Conservation (phyloP, 2,113 vertebrate species). For the Trematomus loennbergii region DNA sequence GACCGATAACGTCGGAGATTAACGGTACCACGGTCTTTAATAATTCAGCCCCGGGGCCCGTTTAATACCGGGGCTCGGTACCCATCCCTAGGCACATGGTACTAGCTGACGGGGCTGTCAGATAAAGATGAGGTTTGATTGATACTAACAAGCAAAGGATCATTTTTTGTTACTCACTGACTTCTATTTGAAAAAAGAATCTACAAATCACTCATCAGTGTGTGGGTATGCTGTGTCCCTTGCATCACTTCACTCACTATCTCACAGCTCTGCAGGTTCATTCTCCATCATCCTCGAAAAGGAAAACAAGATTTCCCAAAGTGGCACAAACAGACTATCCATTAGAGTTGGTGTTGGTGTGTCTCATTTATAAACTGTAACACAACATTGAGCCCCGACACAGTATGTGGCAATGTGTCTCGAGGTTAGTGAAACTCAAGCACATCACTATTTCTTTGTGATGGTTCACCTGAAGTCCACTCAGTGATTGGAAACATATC, state of each 20-base stretch:
- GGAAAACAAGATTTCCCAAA: conserved; percentile 6
- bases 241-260: background rate
- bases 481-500: conserved; percentile 36
- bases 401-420: conserved; percentile 30
- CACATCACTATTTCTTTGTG: conserved; percentile 23
- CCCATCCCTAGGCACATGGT: conserved; percentile 12
- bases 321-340: background rate
- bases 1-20: too few species aligned
- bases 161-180: conserved; percentile 9
- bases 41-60: too few species aligned
- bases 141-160: conserved; percentile 33
- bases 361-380: background rate
- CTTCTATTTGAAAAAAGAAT: conserved; percentile 1
- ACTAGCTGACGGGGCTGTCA: conserved; percentile 22
- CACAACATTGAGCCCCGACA: background rate
- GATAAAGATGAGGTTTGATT: conserved; percentile 22
- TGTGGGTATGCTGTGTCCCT: background rate
- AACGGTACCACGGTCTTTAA: too few species aligned
- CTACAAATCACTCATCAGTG: conserved; percentile 17
- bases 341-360: background rate
- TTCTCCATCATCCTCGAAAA: background rate
- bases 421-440: conserved; percentile 39
- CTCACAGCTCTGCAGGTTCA: conserved; percentile 2
- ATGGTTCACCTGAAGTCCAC: conserved; percentile 29
- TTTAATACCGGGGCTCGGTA: too few species aligned